Evolutionary conservation across 2,113 vertebrate genomes (phyloP).

Genomic region (Psittacus erithacus): DNA sequence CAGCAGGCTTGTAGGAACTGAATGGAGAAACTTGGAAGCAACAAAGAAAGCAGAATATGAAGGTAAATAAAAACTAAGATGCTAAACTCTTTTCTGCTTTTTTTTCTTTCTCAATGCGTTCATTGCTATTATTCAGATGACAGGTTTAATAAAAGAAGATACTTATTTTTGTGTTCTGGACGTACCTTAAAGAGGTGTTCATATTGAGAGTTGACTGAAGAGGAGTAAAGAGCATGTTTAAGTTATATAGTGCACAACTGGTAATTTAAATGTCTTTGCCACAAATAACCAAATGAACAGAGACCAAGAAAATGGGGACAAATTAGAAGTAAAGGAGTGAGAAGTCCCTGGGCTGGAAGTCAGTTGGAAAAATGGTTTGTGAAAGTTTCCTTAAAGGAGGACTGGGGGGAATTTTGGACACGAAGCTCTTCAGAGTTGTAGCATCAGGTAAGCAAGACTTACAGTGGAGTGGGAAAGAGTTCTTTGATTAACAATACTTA

Average conservation of each 20-base stretch:
- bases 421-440: conserved; percentile 24
- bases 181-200: neutral
- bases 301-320: neutral
- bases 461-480: neutral
- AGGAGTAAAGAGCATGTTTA: conserved; percentile 25
- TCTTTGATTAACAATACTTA: neutral
- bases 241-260: neutral
- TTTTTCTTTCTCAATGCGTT: neutral
- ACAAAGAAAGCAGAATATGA: conserved; percentile 97
- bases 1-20: conserved; percentile 96
- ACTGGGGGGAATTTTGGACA: neutral
- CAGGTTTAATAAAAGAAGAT: conserved; percentile 12
- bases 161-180: conserved; percentile 27
- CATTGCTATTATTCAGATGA: neutral
- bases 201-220: conserved; percentile 23
- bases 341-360: neutral
- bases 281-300: neutral
- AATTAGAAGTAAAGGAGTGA: neutral
- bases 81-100: neutral
- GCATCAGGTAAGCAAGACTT: conserved; percentile 33
- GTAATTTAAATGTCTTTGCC: neutral
- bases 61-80: conserved; percentile 79
- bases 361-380: neutral
- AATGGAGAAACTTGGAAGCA: conserved; percentile 97
- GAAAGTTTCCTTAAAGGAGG: neutral